Base-by-base conservation (phyloP, 2,797 vertebrate genomes). In the Mionectes olivaceus region DNA sequence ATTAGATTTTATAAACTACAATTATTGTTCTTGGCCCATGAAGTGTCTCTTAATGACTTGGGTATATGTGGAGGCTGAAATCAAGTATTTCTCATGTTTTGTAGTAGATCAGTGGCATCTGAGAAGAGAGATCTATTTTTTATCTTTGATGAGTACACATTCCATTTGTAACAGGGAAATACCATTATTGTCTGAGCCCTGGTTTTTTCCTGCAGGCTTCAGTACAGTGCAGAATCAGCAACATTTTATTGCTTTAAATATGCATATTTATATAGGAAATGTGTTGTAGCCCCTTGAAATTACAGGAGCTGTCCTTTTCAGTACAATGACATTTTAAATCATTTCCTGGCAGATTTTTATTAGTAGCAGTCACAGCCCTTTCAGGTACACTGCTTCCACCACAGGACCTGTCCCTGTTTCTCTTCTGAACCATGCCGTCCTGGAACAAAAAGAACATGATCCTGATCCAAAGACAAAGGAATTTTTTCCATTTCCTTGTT, bases 201-300 rank as follows among this genome's bases (percentile, higher is more conserved):
- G n/a, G 63, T 87, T 52, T 33, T 74, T 96, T 96, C 95, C 96
- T 94, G 84, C 73, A 94, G 68, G 41, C 30, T 53, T 76, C 37
- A 33, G 92, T 56, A 80, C 81, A 95, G 41, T 94, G 91, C 91
- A 81, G 74, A 28, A 81, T 95, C 93, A 94, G 87, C 95, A 88
- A 95, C 4, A 64, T 74, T 87, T 74, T 74, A 39, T 83, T 87
- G 43, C 75, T 93, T 94, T 55, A 63, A 59, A 83, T 47, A 83
- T 44, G 49, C 27, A 44, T 39, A 63, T 76, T 90, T 83, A 63
- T 73, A 88, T 35, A 95, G 97, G 94, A 97, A 97, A 95, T 67
- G 23, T 44, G 8, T 17, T 82, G 9, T 46, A 81, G 44, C 78
- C 90, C 83, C 10, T 13, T 81, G 77, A 74, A 57, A 74, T 91